Conservation (phyloP, 2,797 vertebrate species). For the Spinus pinus region DNA sequence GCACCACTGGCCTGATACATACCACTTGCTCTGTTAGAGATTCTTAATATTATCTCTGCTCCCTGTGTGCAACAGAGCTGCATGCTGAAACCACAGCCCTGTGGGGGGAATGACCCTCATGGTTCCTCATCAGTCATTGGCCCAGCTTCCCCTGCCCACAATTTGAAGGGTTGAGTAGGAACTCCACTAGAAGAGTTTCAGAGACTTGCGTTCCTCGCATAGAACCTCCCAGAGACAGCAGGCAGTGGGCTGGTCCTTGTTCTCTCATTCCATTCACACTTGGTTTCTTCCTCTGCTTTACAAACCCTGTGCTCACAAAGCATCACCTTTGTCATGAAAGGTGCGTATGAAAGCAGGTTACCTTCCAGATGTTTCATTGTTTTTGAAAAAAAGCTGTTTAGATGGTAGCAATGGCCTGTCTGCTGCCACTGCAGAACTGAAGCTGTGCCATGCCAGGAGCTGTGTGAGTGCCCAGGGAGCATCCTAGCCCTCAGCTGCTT, state of each 20-base stretch:
- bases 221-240: neutral
- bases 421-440: neutral
- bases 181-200: neutral
- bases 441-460: neutral
- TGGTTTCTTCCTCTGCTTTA: neutral
- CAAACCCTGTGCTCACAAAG: neutral
- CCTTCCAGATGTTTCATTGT: neutral
- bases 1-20: neutral
- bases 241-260: neutral
- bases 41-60: neutral
- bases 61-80: neutral
- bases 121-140: neutral
- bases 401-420: neutral
- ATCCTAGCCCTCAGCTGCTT: neutral
- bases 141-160: neutral
- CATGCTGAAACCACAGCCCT: neutral
- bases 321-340: neutral
- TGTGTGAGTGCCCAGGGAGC: neutral
- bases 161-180: neutral
- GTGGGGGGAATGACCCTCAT: neutral
- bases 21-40: neutral
- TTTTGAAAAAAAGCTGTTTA: neutral
- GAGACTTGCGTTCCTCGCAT: fast-evolving
- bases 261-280: neutral
- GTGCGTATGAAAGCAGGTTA: neutral